Evolutionary conservation across 2,888 invertebrate genomes (phyloP).

Genomic region (Calameuta filiformis): DNA sequence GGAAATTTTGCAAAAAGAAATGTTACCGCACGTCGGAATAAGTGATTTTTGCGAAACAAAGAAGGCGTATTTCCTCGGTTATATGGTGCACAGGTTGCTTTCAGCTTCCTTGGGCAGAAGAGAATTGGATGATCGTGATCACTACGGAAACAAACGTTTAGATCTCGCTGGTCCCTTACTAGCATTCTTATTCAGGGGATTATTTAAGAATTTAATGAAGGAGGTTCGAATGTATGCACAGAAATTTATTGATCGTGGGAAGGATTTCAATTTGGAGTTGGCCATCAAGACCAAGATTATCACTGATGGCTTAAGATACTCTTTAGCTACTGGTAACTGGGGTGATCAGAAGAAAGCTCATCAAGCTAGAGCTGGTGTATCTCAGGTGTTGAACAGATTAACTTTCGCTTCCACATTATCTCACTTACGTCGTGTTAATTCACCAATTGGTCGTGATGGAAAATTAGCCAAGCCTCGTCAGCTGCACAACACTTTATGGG

Average conservation of each 20-base stretch:
- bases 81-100: slow-evolving; percentile 98
- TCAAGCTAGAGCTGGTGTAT: slow-evolving; percentile 96
- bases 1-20: slow-evolving; percentile 99
- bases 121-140: slow-evolving; percentile 99
- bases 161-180: slow-evolving; percentile 97
- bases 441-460: slow-evolving; percentile 98
- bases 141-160: slow-evolving; percentile 98
- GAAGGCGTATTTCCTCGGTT: slow-evolving; percentile 98
- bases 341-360: slow-evolving; percentile 99
- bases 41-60: slow-evolving; percentile 99
- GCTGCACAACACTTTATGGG: slow-evolving; percentile 99
- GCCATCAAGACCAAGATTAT: slow-evolving; percentile 98
- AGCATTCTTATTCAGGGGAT: slow-evolving; percentile 95
- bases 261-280: slow-evolving; percentile 97
- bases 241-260: slow-evolving; percentile 98
- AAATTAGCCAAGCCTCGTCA: slow-evolving; percentile 99
- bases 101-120: slow-evolving; percentile 94
- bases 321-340: slow-evolving; percentile 99
- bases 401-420: slow-evolving; percentile 99
- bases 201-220: slow-evolving; percentile 96
- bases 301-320: slow-evolving; percentile 97
- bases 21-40: slow-evolving; percentile 99
- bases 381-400: slow-evolving; percentile 95
- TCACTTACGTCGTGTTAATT: slow-evolving; percentile 97
- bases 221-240: slow-evolving; percentile 99